These are phyloP conservation scores for Euzophera pinguis DNA, from an alignment of 2,888 invertebrate genomes.

Conservation along the genomic window DNA sequence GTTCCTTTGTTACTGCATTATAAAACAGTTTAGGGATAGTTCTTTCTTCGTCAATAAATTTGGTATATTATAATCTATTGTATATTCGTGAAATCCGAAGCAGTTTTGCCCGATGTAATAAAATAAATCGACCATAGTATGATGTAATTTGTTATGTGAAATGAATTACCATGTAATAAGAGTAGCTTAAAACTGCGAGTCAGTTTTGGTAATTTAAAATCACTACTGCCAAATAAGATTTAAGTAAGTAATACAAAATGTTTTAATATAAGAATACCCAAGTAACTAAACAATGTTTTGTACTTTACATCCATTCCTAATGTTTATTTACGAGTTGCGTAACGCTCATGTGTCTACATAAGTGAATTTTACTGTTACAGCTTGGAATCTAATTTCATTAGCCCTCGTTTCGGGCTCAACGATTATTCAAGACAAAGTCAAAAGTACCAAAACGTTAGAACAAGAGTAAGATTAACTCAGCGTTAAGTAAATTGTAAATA, in stretches of 20 bases:
- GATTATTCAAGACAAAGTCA: constrained; percentile 12
- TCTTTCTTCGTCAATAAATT: constrained; percentile 44
- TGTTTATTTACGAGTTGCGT: constrained; percentile 33
- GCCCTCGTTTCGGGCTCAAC: constrained; percentile 13
- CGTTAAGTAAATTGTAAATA: constrained; percentile 68
- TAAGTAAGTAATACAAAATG: constrained; percentile 65
- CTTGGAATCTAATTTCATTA: constrained; percentile 22
- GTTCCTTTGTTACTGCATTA: constrained; percentile 26
- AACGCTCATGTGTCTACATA: constrained; percentile 31
- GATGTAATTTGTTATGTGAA: constrained; percentile 63
- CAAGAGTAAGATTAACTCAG: constrained; percentile 43
- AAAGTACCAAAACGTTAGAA: constrained; percentile 51
- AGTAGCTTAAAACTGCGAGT: constrained; percentile 56
- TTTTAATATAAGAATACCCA: constrained; percentile 64
- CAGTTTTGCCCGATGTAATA: constrained; percentile 42
- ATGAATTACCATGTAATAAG: constrained; percentile 55
- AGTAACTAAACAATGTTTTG: constrained; percentile 58
- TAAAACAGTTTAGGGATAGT: constrained; percentile 42
- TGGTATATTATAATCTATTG: constrained; percentile 42
- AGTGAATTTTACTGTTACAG: constrained; percentile 33
- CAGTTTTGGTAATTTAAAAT: constrained; percentile 61
- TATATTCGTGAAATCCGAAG: constrained; percentile 45
- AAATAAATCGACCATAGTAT: constrained; percentile 53
- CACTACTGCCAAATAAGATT: constrained; percentile 72
- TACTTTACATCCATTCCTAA: constrained; percentile 56